Conservation (phyloP, 2,888 invertebrate species). For the Epiblema foenella region DNA sequence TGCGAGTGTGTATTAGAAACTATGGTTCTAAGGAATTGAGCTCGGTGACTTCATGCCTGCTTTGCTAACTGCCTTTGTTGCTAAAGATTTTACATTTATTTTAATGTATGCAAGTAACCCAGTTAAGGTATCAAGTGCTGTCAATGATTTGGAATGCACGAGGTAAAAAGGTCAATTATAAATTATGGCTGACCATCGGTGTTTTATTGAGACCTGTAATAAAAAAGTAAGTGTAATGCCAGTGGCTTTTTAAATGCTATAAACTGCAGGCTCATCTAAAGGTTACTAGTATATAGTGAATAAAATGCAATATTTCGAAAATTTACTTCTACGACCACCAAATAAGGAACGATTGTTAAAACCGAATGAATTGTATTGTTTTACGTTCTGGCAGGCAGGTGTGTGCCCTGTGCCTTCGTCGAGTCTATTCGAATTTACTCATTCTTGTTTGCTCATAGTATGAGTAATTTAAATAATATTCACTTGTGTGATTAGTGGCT, state of each 20-base stretch:
- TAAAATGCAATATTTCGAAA: neutral
- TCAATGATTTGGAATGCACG: constrained; percentile 37
- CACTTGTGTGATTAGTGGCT: constrained; percentile 40
- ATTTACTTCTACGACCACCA: constrained; percentile 32
- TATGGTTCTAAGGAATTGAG: constrained; percentile 9
- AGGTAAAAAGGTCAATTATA: constrained; percentile 54
- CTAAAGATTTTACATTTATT: constrained; percentile 30
- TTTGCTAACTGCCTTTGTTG: constrained; percentile 19
- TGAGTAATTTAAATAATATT: constrained; percentile 25
- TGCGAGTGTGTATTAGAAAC: neutral
- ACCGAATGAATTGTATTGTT: neutral
- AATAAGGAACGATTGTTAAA: constrained; percentile 17
- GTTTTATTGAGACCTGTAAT: constrained; percentile 50
- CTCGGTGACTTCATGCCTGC: constrained; percentile 5
- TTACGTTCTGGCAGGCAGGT: constrained; percentile 13
- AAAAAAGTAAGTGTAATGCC: too few species aligned
- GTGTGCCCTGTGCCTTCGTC: neutral
- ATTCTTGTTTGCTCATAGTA: constrained; percentile 15
- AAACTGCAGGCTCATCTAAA: constrained; percentile 8
- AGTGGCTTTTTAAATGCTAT: constrained; percentile 53
- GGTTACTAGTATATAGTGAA: neutral
- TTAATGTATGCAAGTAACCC: constrained; percentile 38
- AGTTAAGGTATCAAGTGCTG: constrained; percentile 33
- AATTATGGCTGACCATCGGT: constrained; percentile 52
- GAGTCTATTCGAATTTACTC: neutral